Conservation (phyloP, 1,140 invertebrate genomes). For the Aplysia californica region DNA sequence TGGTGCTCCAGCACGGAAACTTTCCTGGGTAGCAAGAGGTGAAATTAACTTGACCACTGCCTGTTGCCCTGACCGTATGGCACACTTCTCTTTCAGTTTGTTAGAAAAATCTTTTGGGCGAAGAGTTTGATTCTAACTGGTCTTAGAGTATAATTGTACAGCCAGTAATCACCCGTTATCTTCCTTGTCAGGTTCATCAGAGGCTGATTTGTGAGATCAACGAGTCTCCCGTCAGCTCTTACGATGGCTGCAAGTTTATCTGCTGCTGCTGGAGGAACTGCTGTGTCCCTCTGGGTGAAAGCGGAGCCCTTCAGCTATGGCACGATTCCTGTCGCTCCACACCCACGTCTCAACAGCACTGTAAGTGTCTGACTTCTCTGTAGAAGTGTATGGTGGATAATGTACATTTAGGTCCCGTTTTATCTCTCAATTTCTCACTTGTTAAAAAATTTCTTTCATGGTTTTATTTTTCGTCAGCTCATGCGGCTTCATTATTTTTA, state of each 20-base stretch:
- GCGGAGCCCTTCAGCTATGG: conserved; percentile 67
- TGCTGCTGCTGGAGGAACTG: not conserved
- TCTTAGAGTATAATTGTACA: not conserved
- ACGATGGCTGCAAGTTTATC: not conserved
- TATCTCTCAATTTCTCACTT: too few relatives aligned
- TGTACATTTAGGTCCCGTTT: too few relatives aligned
- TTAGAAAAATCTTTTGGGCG: too few relatives aligned
- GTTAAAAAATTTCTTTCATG: too few relatives aligned
- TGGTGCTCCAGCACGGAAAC: too few relatives aligned
- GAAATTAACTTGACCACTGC: too few relatives aligned
- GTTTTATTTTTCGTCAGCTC: too few relatives aligned
- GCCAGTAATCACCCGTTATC: not conserved
- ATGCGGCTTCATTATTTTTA: too few relatives aligned
- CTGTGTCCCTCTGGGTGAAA: conserved; percentile 61
- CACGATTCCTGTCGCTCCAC: conserved; percentile 56
- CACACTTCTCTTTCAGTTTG: too few relatives aligned
- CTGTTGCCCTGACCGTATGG: too few relatives aligned
- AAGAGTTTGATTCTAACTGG: conserved; percentile 2
- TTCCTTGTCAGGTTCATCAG: not conserved
- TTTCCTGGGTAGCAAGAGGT: too few relatives aligned
- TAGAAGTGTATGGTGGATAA: too few relatives aligned
- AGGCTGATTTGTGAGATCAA: not conserved
- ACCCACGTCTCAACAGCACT: conserved; percentile 50
- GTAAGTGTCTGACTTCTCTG: conserved; percentile 47
- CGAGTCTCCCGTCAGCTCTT: not conserved